Conservation (phyloP, 1,140 invertebrate genomes). For the Antheraea pernyi region DNA sequence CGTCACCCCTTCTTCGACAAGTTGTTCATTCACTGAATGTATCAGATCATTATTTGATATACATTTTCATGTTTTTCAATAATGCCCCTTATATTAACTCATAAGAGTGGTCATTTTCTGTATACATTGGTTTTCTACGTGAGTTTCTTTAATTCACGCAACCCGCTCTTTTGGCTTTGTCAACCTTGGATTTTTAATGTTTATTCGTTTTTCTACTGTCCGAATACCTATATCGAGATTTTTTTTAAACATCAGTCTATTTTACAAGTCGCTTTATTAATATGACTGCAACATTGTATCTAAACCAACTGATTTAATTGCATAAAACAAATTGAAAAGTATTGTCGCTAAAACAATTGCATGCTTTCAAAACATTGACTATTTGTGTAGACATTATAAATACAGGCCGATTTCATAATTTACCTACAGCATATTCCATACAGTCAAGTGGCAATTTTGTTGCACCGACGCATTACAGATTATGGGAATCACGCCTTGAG, state of each 20-base stretch:
- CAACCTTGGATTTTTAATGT: no score
- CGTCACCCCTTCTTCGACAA: slow-evolving; percentile 55
- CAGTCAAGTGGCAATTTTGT: slow-evolving; percentile 72
- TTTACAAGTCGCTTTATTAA: no score
- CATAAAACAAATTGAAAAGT: no score
- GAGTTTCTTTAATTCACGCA: no score
- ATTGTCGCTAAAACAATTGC: no score
- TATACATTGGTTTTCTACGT: no score
- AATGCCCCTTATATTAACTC: neutral
- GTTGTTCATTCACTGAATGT: slow-evolving; percentile 38
- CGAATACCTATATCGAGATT: no score
- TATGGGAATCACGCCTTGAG: slow-evolving; percentile 68
- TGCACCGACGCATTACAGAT: slow-evolving; percentile 57
- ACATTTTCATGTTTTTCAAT: neutral
- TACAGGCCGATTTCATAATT: neutral
- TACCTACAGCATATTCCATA: slow-evolving; percentile 27
- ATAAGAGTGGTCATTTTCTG: neutral
- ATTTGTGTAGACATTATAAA: neutral
- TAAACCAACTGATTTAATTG: no score
- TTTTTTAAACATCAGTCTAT: no score
- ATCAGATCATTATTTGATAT: neutral
- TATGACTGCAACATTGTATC: no score
- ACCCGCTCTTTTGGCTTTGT: no score
- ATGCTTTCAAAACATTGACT: neutral
- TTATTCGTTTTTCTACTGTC: no score